A percentile compares a stretch with the other conserved stretches of the same genome.
These are phyloP conservation scores for Apis cerana DNA, from an alignment of 1,140 invertebrate genomes.

Conservation along the genomic window DNA sequence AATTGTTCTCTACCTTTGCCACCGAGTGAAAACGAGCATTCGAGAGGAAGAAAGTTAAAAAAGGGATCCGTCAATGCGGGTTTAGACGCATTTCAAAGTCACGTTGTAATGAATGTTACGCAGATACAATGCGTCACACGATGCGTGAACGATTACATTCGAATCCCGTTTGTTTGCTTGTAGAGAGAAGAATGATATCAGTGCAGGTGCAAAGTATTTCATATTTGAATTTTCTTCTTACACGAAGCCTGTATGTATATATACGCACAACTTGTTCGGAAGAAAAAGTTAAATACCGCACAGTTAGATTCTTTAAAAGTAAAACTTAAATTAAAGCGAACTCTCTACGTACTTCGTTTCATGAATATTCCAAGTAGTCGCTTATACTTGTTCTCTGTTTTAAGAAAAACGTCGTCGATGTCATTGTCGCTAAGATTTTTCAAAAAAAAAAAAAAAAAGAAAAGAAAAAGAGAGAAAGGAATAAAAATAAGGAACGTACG, in stretches of 20 bases:
- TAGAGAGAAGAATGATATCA: neutral
- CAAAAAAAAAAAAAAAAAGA: constrained; percentile 24
- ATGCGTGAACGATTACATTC: neutral
- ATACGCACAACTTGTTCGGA: neutral
- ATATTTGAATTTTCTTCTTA: neutral
- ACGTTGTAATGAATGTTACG: neutral
- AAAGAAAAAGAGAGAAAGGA: too few relatives aligned
- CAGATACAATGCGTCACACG: too few relatives aligned
- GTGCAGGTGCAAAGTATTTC: neutral
- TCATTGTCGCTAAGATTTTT: constrained; percentile 40
- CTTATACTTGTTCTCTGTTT: constrained; percentile 26
- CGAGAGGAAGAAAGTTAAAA: too few relatives aligned
- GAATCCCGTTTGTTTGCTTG: neutral
- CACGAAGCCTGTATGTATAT: too few relatives aligned
- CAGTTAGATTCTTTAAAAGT: constrained; percentile 37
- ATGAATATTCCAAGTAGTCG: constrained; percentile 42
- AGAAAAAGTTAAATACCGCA: constrained; percentile 22
- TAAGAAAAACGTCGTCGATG: constrained; percentile 49
- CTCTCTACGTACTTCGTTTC: constrained; percentile 1
- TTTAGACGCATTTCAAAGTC: neutral
- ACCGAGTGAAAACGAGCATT: too few relatives aligned
- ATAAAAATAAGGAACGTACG: too few relatives aligned
- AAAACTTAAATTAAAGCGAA: constrained; percentile 36
- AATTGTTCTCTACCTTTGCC: too few relatives aligned
- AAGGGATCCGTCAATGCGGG: too few relatives aligned